Conservation (phyloP, 2,888 invertebrate species). For the Eudemis profundana region DNA sequence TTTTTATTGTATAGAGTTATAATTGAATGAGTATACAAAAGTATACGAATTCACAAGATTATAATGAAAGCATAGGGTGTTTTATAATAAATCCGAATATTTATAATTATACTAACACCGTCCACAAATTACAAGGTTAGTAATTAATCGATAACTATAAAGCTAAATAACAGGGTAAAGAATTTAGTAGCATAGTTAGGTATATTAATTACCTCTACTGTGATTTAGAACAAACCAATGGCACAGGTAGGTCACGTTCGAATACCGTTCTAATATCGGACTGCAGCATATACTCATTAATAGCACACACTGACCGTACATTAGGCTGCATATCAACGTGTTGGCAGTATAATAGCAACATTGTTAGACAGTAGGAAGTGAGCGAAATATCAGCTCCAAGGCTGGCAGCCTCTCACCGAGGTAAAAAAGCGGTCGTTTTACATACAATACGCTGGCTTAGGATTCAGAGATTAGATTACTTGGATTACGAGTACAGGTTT, state of each 20-base stretch:
- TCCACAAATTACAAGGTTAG: no score
- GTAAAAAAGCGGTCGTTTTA: conserved; percentile 39
- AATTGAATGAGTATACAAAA: no score
- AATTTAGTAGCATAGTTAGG: no score
- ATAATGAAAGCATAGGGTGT: no score
- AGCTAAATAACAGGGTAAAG: no score
- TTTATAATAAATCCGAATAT: no score
- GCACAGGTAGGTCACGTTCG: neutral
- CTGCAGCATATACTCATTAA: neutral
- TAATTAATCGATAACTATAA: no score
- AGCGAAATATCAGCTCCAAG: conserved; percentile 55
- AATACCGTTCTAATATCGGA: neutral
- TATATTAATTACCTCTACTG: no score
- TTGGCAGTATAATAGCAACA: conserved; percentile 42
- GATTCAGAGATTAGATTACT: conserved; percentile 34
- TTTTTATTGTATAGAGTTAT: no score
- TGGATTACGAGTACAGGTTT: conserved; percentile 25
- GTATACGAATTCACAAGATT: no score
- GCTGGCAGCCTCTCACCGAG: conserved; percentile 59
- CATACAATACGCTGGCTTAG: conserved; percentile 37
- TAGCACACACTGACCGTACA: neutral
- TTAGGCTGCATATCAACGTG: conserved; percentile 19
- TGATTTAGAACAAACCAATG: no score
- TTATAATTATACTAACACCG: no score
- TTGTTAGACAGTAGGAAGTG: conserved; percentile 61